A percentile compares a stretch with the other conserved stretches of the same genome.
Conservation (phyloP, 2,888 invertebrate genomes). For the Lordiphosa andalusiaca region DNA sequence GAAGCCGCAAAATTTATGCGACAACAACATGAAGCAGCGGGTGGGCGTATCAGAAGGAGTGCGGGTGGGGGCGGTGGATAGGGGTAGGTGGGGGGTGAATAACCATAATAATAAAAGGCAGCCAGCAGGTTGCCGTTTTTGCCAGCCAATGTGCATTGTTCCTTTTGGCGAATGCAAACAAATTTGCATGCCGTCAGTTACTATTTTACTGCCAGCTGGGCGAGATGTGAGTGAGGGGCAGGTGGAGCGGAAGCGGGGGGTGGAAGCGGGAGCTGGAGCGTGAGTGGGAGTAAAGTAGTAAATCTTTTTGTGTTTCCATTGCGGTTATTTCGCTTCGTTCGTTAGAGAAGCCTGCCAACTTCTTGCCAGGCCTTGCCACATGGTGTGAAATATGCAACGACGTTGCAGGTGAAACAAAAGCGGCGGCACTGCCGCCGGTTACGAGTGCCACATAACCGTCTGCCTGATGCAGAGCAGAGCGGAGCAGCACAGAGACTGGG, state of each 20-base stretch:
- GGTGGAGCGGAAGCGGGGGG: conserved; percentile 5
- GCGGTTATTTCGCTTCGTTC: conserved; percentile 55
- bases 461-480: conserved; percentile 9
- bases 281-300: conserved; percentile 50
- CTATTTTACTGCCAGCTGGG: conserved; percentile 74
- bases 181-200: conserved; percentile 75
- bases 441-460: conserved; percentile 43
- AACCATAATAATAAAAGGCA: conserved; percentile 72
- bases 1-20: conserved; percentile 76
- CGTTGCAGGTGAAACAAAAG: conserved; percentile 53
- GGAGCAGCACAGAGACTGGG: conserved; percentile 11
- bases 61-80: background rate
- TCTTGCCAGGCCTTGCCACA: conserved; percentile 66
- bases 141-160: conserved; percentile 55
- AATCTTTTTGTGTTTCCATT: conserved; percentile 67
- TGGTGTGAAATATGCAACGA: conserved; percentile 71
- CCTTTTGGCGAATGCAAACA: conserved; percentile 64
- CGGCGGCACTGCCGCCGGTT: conserved; percentile 43
- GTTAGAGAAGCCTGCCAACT: conserved; percentile 27
- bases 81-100: background rate
- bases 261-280: background rate
- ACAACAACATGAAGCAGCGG: conserved; percentile 60
- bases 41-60: background rate
- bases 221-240: conserved; percentile 17
- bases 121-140: conserved; percentile 59